Base-by-base conservation (phyloP, 2,113 vertebrate genomes). In the Indri indri region DNA sequence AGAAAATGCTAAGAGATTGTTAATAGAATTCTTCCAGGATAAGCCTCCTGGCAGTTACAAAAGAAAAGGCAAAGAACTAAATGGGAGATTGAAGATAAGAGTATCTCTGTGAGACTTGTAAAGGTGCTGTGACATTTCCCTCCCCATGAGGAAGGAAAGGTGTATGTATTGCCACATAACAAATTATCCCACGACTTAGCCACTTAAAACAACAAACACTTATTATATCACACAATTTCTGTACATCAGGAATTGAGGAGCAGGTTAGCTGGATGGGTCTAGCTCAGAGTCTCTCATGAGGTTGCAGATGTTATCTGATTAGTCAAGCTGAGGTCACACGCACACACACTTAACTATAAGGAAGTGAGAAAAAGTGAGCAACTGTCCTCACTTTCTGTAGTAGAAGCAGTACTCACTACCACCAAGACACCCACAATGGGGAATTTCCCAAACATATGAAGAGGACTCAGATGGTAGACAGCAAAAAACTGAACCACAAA, bases 301-400 rank as follows among this genome's bases (percentile, higher is more conserved):
- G 30, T 45, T 52, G 45, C 27, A 84, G 40, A 74, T 74, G 54
- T 61, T 65, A 80, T 81, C 16, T 59, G 65, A 83, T 47, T 54
- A 45, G 90, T 54, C 68, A 76, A 76, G 27, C 57, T 74, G 47
- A 85, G 61, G 77, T n/a, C 34, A 45, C 32, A 65, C 27, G 32
- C 45, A 91, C 57, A 50, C 12, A 70, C 47, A n/a, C 45, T 50
- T 65, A 18, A 25, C 34, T 77, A 20, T 42, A 54, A 88, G 45
- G 76, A 79, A 71, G 37, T 37, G 22, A 85, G 77, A 68, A 68
- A 82, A 81, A 90, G 32, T 34, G 50, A 81, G 90, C 50, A 88
- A 73, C 68, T 57, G 17, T 52, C 73, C 45, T 97, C 61, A 73
- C 54, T 97, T 84, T 95, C 65, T 34, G 54, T 73, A n/a, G 16